Base-by-base conservation (phyloP, 2,797 vertebrate genomes). In the Anguilla marmorata region DNA sequence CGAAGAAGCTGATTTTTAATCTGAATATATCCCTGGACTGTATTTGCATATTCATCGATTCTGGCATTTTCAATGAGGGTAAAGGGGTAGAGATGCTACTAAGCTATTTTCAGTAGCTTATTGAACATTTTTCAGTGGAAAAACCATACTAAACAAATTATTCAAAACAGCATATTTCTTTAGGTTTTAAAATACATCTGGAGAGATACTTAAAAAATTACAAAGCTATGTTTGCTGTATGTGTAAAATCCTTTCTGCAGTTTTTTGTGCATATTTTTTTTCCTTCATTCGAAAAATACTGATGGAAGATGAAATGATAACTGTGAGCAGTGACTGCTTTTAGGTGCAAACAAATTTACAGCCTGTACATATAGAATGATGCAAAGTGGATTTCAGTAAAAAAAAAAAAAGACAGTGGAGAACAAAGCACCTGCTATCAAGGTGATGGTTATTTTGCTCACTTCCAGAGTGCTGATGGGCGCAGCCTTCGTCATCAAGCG, bases 361-460 rank as follows among this genome's bases (percentile, higher is more conserved):
- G 30, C 16, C 33, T 79, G 33, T 45, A 41, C 37, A 41, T 7
- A 79, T 19, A 45, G 74, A 19, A 79, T 79, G 21, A 79, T 45
- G 37, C 5, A 79, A 79, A 79, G 12, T 79, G 74, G 1, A 21
- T 80, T 45, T 80, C 37, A 80, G 41, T 24, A 33, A 33, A 74
- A 74, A 74, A 9, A 12, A 72, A 2, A 74, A 33, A 74, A n/a
- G 12, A 76, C 30, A 16, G 2, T 9, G 33, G 8, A 41, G 33
- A 41, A 41, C 74, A 41, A 41, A 76, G 27, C 45, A n/a, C 19
- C 45, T 50, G 79, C 24, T 11, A 82, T 50, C 41, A 82, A 82
- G 79, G 79, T 27, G 41, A 82, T n/a, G 45, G 41, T 82, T 82
- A n/a, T 82, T 82, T 45, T 11, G 45, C 21, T 82, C 79, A 82